Percentiles rank a stretch among this genome's conserved stretches.
Conservation (phyloP, 2,113 vertebrate species). For the Cephalophus harveyi region DNA sequence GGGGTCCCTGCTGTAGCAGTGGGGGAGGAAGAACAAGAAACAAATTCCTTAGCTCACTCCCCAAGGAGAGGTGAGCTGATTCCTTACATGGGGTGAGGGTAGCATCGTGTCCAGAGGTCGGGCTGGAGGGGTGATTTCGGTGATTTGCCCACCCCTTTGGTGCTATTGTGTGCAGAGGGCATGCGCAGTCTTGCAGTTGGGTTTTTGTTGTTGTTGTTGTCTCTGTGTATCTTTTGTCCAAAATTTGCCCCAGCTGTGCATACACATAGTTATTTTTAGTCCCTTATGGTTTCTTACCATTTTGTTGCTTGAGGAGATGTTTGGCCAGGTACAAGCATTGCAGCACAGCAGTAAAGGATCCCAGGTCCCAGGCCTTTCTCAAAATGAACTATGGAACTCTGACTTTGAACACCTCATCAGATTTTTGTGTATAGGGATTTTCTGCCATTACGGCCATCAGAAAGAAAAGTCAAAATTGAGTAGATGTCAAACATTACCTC, state of each 20-base stretch:
- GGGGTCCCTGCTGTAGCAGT: neutral
- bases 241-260: neutral
- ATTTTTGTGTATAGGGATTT: neutral
- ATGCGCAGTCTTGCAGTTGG: neutral
- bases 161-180: neutral
- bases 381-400: neutral
- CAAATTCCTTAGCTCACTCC: neutral
- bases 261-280: neutral
- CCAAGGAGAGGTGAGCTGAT: neutral
- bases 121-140: neutral
- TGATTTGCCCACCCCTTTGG: neutral
- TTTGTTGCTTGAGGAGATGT: neutral
- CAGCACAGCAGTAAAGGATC: neutral
- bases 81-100: neutral
- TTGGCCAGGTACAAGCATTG: neutral
- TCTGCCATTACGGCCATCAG: neutral
- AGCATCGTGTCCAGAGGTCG: neutral
- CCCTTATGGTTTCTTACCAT: neutral
- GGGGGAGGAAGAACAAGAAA: fast-evolving
- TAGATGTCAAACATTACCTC: neutral
- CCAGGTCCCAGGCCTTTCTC: neutral
- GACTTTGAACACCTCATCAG: neutral
- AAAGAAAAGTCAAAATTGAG: neutral
- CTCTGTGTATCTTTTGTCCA: neutral
- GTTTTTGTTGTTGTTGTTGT: no score